Evolutionary conservation across 2,888 invertebrate species (phyloP).

Genomic region (Xestia ashworthii): DNA sequence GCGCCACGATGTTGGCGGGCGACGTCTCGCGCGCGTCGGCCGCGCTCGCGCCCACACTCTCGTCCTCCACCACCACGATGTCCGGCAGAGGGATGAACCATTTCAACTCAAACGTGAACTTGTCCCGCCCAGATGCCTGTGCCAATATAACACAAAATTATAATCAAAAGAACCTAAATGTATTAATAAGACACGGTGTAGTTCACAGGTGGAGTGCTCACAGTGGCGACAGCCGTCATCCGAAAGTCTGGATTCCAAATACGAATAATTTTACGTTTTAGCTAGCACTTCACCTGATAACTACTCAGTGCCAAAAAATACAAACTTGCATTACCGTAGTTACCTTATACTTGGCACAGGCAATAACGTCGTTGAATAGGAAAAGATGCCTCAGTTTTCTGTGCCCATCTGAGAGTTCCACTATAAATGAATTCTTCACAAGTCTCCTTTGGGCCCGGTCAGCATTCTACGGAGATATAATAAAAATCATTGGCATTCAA

Average conservation of each 20-base stretch:
- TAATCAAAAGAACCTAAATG: neutral
- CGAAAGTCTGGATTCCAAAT: neutral
- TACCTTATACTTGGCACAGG: constrained; percentile 98
- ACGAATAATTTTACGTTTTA: neutral
- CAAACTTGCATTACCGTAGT: constrained; percentile 59
- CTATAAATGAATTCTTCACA: constrained; percentile 98
- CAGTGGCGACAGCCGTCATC: neutral
- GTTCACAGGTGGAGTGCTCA: constrained; percentile 25
- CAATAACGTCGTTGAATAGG: constrained; percentile 98
- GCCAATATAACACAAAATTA: neutral
- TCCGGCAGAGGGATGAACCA: constrained; percentile 98
- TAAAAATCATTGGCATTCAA: neutral
- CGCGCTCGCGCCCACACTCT: constrained; percentile 83
- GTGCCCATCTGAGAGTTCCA: constrained; percentile 96
- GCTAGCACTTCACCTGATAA: constrained; percentile 11
- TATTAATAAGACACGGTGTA: constrained; percentile 32
- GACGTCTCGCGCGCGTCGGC: constrained; percentile 91
- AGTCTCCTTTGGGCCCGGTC: constrained; percentile 96
- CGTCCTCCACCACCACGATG: constrained; percentile 93
- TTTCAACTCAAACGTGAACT: constrained; percentile 97
- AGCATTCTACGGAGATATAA: constrained; percentile 90
- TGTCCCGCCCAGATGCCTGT: constrained; percentile 95
- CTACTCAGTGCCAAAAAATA: constrained; percentile 21
- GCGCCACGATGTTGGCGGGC: constrained; percentile 95
- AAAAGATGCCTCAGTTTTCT: constrained; percentile 97